Conservation (phyloP, 2,888 invertebrate species). For the Dynastes hyllus region DNA sequence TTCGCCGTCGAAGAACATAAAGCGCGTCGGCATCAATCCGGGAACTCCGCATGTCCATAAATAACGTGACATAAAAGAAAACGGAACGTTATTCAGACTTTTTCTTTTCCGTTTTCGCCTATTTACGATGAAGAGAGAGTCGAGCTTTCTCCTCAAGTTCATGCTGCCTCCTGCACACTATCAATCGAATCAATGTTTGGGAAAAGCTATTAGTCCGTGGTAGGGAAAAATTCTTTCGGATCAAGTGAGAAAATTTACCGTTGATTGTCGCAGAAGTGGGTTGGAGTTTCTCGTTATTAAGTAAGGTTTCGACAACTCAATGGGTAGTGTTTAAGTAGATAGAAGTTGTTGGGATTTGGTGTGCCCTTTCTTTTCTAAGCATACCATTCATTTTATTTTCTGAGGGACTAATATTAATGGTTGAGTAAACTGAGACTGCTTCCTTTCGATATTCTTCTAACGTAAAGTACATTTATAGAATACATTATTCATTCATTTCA, state of each 20-base stretch:
- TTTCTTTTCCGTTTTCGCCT: slow-evolving; percentile 16
- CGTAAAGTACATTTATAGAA: too few relatives aligned
- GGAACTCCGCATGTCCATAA: slow-evolving; percentile 36
- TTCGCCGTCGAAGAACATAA: slow-evolving; percentile 44
- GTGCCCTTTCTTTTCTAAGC: not conserved
- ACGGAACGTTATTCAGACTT: slow-evolving; percentile 31
- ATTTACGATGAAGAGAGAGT: slow-evolving; percentile 7
- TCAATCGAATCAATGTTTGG: slow-evolving; percentile 42
- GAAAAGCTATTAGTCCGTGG: slow-evolving; percentile 43
- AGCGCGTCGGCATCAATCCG: slow-evolving; percentile 33
- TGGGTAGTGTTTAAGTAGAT: not conserved
- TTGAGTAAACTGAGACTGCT: not conserved
- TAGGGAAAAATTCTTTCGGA: slow-evolving; percentile 22
- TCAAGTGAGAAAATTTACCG: slow-evolving; percentile 27
- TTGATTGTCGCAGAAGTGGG: slow-evolving; percentile 26
- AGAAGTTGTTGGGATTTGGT: not conserved
- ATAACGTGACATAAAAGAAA: slow-evolving; percentile 42
- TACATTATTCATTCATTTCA: too few relatives aligned
- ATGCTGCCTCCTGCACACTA: slow-evolving; percentile 26
- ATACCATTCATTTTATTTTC: not conserved
- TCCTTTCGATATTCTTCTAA: not conserved
- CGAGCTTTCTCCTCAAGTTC: slow-evolving; percentile 1
- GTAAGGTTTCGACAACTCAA: slow-evolving; percentile 25
- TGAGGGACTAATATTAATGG: not conserved
- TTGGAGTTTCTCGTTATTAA: slow-evolving; percentile 21